Percentiles rank a stretch among this genome's conserved stretches.
phyloP scores from a whole-genome alignment of 2,113 vertebrate genomes.

The Formicarius rufipectus region DNA sequence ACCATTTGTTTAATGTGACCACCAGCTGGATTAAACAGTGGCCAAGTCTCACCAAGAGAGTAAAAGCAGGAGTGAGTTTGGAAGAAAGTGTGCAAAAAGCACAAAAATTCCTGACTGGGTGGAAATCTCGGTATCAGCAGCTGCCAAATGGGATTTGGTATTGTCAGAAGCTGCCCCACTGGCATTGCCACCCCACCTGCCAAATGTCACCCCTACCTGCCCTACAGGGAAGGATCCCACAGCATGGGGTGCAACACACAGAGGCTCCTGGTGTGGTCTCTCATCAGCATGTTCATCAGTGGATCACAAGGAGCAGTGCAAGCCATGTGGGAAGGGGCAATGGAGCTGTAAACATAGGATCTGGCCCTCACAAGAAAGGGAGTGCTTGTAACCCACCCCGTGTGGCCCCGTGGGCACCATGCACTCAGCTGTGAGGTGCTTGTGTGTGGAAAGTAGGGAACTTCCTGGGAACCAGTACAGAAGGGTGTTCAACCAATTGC shows the following conservation, averaged over 20 bases:
- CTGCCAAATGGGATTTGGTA: neutral
- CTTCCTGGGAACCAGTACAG: neutral
- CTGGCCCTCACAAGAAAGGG: neutral
- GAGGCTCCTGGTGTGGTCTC: rapidly evolving
- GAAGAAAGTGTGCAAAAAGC: neutral
- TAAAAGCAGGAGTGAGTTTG: neutral
- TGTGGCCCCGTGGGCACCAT: rapidly evolving
- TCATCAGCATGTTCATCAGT: neutral
- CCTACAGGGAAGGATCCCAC: rapidly evolving
- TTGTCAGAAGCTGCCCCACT: neutral
- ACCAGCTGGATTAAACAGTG: neutral
- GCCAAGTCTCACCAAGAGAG: neutral
- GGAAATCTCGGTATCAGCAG: neutral
- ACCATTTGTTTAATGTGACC: neutral
- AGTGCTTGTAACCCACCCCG: neutral
- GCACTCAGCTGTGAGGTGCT: neutral
- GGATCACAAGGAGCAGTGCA: rapidly evolving
- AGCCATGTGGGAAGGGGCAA: rapidly evolving
- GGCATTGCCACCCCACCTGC: neutral
- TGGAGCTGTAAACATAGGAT: neutral
- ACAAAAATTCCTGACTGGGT: neutral
- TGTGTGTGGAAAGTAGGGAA: neutral
- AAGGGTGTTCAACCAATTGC: neutral
- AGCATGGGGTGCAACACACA: rapidly evolving
- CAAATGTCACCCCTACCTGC: rapidly evolving